These are phyloP conservation scores for Gymnosoma rotundatum DNA, from an alignment of 2,888 invertebrate species.

Conservation along the genomic window DNA sequence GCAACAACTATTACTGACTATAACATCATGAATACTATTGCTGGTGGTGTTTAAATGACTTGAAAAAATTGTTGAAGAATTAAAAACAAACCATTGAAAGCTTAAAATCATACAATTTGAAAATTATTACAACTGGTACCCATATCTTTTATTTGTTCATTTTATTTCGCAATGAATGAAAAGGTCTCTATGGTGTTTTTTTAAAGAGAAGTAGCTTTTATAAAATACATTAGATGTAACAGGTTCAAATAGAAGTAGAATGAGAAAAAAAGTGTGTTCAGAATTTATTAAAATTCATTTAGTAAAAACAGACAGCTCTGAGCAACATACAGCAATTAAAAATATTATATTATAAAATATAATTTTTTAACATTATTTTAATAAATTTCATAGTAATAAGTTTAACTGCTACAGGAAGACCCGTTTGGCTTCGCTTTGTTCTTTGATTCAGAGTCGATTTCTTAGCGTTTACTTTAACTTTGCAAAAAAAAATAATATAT, in stretches of 20 bases:
- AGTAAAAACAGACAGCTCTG: too few species aligned
- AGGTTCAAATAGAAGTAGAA: neutral
- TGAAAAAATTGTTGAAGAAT: neutral
- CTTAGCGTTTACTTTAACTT: too few species aligned
- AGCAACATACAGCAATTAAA: too few species aligned
- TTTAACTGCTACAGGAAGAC: too few species aligned
- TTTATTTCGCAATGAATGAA: neutral
- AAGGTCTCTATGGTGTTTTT: neutral
- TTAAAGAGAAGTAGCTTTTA: neutral
- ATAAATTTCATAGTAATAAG: too few species aligned
- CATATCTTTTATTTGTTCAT: neutral
- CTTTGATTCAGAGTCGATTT: too few species aligned
- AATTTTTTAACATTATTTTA: too few species aligned
- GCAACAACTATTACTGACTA: constrained; percentile 17
- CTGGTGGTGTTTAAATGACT: neutral
- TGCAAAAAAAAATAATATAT: too few species aligned
- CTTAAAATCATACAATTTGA: neutral
- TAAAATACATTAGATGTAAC: neutral
- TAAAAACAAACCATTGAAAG: neutral
- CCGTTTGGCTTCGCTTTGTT: too few species aligned
- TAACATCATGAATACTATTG: neutral
- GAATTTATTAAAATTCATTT: too few species aligned
- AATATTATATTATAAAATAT: too few species aligned
- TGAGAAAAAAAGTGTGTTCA: too few species aligned
- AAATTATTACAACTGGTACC: constrained; percentile 23